phyloP scores from a whole-genome alignment of 2,113 vertebrate genomes.

The Periophthalmodon schlosseri region DNA sequence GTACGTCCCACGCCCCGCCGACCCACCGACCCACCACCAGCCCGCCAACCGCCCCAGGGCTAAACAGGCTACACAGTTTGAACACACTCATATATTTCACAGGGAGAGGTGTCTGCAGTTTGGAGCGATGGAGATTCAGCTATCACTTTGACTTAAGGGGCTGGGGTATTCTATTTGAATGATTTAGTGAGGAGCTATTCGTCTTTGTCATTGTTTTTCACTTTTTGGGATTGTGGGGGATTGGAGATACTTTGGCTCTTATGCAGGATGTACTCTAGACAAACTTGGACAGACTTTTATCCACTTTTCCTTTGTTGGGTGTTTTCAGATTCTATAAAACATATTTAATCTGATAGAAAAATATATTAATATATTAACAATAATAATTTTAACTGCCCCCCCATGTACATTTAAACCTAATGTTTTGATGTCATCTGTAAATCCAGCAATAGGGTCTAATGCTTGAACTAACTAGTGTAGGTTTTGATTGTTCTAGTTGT shows the following conservation, averaged over 20 bases:
- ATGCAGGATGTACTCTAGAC: neutral
- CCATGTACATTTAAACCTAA: no score
- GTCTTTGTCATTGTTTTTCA: neutral
- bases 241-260: neutral
- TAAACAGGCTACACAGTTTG: neutral
- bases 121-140: conserved; percentile 12
- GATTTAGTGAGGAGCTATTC: neutral
- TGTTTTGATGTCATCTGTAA: no score
- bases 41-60: conserved; percentile 11
- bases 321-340: no score
- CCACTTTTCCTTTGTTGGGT: neutral
- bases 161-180: conserved; percentile 4
- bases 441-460: no score
- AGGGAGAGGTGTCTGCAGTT: conserved; percentile 8
- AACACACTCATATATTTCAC: conserved; percentile 45
- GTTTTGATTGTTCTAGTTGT: no score
- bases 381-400: no score
- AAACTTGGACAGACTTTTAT: neutral
- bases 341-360: no score
- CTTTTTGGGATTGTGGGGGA: neutral
- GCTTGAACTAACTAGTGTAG: no score
- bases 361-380: no score
- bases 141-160: conserved; percentile 34
- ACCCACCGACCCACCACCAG: conserved; percentile 16
- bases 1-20: conserved; percentile 66